Evolutionary conservation across 2,797 vertebrate genomes (phyloP).

Genomic region (Micrastur ruficollis): DNA sequence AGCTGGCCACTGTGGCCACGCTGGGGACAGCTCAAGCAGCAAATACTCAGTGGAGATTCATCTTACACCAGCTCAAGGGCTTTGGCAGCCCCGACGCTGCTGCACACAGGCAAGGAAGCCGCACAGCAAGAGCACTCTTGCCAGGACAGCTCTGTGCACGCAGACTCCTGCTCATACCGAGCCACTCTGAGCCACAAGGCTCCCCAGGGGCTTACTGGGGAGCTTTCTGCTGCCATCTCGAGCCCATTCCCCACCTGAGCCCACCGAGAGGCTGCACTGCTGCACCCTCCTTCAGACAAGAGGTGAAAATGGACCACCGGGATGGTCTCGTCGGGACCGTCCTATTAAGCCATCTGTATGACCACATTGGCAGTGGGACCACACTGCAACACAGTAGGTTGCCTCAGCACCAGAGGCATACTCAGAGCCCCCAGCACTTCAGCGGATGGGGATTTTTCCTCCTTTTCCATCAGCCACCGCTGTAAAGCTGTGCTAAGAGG

Average conservation of each 20-base stretch:
- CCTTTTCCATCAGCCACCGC: neutral
- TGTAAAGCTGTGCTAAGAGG: neutral
- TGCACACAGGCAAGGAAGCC: neutral
- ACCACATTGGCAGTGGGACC: neutral
- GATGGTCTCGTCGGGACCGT: neutral
- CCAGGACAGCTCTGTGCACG: rapidly evolving
- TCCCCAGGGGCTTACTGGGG: too few relatives aligned
- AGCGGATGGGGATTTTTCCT: neutral
- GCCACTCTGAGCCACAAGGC: neutral
- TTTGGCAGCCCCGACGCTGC: neutral
- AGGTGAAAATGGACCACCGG: rapidly evolving
- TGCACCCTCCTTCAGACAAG: neutral
- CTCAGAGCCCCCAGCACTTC: neutral
- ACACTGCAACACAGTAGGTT: constrained; percentile 28
- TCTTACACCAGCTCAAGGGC: neutral
- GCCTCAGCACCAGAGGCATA: neutral
- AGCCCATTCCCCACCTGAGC: neutral
- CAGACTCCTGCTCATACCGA: neutral
- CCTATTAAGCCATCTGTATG: constrained; percentile 29
- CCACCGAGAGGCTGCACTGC: rapidly evolving
- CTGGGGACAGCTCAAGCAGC: neutral
- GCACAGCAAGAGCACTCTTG: rapidly evolving
- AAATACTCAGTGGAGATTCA: neutral
- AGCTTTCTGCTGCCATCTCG: neutral
- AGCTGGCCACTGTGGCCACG: neutral